These are phyloP conservation scores for Crambe crambe DNA, from an alignment of 37 sponge, comb jelly and placozoan genomes.

Conservation along the genomic window DNA sequence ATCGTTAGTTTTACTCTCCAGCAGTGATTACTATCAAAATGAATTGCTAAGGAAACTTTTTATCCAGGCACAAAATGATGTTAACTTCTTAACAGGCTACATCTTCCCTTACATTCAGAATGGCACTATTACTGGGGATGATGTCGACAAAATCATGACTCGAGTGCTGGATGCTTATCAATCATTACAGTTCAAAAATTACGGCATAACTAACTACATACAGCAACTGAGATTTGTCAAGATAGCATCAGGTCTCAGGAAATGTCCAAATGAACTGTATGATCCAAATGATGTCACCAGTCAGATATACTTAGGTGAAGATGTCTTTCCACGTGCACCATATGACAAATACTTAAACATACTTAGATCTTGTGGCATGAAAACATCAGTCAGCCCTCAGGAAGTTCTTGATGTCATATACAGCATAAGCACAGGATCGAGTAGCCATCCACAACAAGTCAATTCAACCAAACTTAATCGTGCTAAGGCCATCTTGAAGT, in stretches of 20 bases:
- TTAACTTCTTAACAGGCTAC: constrained; percentile 8
- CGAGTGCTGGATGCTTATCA: constrained; percentile 21
- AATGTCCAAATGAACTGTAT: background rate
- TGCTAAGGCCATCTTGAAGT: constrained; percentile 32
- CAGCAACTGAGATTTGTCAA: constrained; percentile 10
- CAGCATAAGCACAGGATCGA: constrained; percentile 10
- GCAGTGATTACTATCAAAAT: background rate
- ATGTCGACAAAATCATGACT: constrained; percentile 8
- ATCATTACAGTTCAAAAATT: too few relatives aligned
- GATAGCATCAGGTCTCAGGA: background rate
- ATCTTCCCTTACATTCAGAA: constrained; percentile 22
- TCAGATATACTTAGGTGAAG: constrained; percentile 30
- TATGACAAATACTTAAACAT: constrained; percentile 4
- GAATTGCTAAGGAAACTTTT: constrained; percentile 7
- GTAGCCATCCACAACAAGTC: too few relatives aligned
- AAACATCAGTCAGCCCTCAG: constrained; percentile 18
- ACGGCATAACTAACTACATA: background rate
- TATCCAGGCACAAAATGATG: background rate
- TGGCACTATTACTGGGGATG: background rate
- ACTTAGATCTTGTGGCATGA: constrained; percentile 27
- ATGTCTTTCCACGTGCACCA: constrained; percentile 44
- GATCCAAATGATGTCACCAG: constrained; percentile 24
- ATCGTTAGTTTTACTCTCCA: constrained; percentile 6
- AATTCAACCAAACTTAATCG: too few relatives aligned
- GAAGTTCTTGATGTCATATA: constrained; percentile 31